These are phyloP conservation scores for Lasioglossum baleicum DNA, from an alignment of 1,140 invertebrate species.

Conservation along the genomic window DNA sequence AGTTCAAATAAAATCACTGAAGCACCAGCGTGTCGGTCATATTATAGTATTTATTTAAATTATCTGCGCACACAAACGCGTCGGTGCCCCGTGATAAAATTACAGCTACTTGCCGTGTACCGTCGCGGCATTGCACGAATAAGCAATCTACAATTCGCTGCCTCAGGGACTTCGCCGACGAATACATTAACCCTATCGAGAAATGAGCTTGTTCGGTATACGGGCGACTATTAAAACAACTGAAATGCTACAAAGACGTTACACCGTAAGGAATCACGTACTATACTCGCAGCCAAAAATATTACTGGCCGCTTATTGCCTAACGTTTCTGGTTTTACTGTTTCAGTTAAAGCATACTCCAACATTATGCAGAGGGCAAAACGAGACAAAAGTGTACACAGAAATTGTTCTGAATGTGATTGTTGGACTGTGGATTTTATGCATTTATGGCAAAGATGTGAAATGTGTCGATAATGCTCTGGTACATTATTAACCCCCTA, in stretches of 20 bases:
- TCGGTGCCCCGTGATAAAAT: slow-evolving; percentile 8
- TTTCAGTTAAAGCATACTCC: not conserved
- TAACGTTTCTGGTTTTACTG: not conserved
- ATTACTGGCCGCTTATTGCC: not conserved
- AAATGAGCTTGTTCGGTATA: slow-evolving; percentile 68
- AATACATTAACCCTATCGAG: slow-evolving; percentile 71
- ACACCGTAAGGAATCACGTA: not conserved
- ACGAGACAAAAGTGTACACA: not conserved
- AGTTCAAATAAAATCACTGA: slow-evolving; percentile 25
- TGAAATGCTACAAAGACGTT: not conserved
- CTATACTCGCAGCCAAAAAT: not conserved
- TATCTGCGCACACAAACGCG: slow-evolving; percentile 12
- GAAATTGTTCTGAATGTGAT: no score
- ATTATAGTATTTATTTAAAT: slow-evolving; percentile 38
- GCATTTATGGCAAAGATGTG: no score
- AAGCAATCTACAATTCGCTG: slow-evolving; percentile 66
- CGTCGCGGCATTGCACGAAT: not conserved
- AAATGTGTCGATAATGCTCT: no score
- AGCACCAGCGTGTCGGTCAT: not conserved
- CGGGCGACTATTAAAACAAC: slow-evolving; percentile 47
- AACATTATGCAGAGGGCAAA: not conserved
- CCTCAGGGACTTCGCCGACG: slow-evolving; percentile 54
- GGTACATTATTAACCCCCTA: no score
- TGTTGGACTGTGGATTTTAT: no score
- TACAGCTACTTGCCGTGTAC: slow-evolving; percentile 34